Evolutionary conservation across 2,797 vertebrate species (phyloP), one percentile per base, ranked within the genome.

Genomic region (Scomberomorus guttatus): DNA sequence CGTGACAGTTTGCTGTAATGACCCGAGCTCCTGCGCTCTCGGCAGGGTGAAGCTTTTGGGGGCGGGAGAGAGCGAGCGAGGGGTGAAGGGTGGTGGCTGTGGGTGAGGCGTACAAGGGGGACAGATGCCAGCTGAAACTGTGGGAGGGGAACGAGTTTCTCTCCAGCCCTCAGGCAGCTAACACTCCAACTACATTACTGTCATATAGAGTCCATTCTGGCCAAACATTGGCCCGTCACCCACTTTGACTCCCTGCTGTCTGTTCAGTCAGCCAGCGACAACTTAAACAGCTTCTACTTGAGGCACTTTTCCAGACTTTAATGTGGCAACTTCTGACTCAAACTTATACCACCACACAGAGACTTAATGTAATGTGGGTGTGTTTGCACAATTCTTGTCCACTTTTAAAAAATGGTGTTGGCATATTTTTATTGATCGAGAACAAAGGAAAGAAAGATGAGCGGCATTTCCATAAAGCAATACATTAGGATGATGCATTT

Each of bases 1-100:
- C 60, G 75, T 93, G 93, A 94, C 92, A 94, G 92, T 90, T 93
- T 82, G 92, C 88, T 83, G 90, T 95, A 95, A 95, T 94, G 94
- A 95, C 94, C 94, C 89, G 91, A 92, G 93, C 86, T 88, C 86
- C 91, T 71, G 90, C 24, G 79, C 88, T 89, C 81, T 87, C 88
- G 64, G 92, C 90, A 88, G 84, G 87, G 85, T 82, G 90, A 93
- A 76, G 88, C 76, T 87, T 79, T 61, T 59, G 80, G 73, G 84
- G 82, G 83, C 0, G 57, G 70, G 72, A 46, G 84, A 55, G 77
- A 50, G 66, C 2, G 34, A 44, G 58, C 3, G 34, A 63, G 75
- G 64, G 78, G 62, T 76, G 80, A 87, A 60, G 83, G 84, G 83
- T 76, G 87, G 80, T 39, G 88, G 75, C 84, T 77, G 85, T 79